Percentiles rank a stretch among this genome's conserved stretches.
Conservation (phyloP, 2,113 vertebrate genomes). For the Xiphophorus couchianus region DNA sequence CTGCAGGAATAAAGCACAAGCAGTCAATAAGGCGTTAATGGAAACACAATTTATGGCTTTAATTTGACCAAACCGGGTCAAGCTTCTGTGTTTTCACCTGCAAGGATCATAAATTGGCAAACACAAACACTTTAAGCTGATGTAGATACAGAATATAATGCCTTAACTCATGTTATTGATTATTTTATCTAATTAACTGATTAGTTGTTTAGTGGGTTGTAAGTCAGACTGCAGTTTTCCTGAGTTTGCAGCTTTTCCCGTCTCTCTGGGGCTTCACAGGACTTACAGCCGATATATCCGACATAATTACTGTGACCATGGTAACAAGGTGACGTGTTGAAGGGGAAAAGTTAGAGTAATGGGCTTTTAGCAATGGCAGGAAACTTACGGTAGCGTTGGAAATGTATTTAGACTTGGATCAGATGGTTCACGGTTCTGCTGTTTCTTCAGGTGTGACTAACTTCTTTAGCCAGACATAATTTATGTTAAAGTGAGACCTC, state of each 20-base stretch:
- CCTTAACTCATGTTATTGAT: conserved; percentile 13
- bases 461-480: no score
- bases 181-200: conserved; percentile 5
- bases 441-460: no score
- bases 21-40: conserved; percentile 60
- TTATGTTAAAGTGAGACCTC: not conserved
- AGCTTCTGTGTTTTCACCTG: not conserved
- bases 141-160: conserved; percentile 1
- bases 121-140: conserved; percentile 1
- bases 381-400: not conserved
- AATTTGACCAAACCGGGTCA: conserved; percentile 62
- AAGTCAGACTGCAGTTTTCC: not conserved
- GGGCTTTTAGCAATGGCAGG: not conserved
- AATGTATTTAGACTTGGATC: not conserved
- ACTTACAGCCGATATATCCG: not conserved
- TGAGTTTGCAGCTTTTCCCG: not conserved
- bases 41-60: conserved; percentile 68
- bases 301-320: not conserved
- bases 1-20: conserved; percentile 48
- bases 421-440: not conserved
- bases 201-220: not conserved
- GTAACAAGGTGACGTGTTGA: not conserved
- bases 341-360: not conserved
- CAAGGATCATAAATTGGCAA: conserved; percentile 24
- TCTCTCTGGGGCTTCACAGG: not conserved